Evolutionary conservation across 2,113 vertebrate species (phyloP), one percentile per base, ranked within the genome.

Genomic region (Phrynosoma blainvillii): DNA sequence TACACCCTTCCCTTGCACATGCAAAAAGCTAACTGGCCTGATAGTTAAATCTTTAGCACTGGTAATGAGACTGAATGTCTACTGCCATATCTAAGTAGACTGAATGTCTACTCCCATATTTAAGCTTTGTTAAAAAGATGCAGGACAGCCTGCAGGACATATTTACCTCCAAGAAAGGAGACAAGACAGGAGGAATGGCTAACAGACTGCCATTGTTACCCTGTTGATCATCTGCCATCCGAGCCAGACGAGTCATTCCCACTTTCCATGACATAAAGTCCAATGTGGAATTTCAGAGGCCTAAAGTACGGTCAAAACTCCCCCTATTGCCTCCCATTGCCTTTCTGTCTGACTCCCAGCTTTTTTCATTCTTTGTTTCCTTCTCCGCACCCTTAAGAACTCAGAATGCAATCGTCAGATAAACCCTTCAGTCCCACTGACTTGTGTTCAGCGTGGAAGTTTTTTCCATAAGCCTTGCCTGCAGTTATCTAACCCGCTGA

Each of bases 381-480:
- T 52, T 52, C 66, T 36, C 18, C 10, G 65, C 79, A 47, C 18
- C 65, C 20, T 82, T 62, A 59, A 81, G 62, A 85, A 66, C 21
- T 52, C 74, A 85, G 32, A 36, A 25, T 42, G 40, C 12, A 65
- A 30, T 32, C n/a, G 83, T 40, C 21, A 32, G 76, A 74, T 5
- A n/a, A 88, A 68, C 40, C 21, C 14, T 83, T 2, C 42, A 30
- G 42, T 9, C 36, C n/a, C 18, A 23, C 42, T 36, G n/a, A 25
- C 42, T 79, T 52, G 40, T 59, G 27, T 59, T 84, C 65, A 36
- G 16, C 11, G 30, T 32, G 62, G 81, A 70, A 75, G 30, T 66
- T 80, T 75, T 76, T 85, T 75, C 78, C 83, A 54, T 36, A 52
- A 54, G 78, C 70, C 27, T 81, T 66, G 62, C 42, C 68, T n/a